These are phyloP conservation scores for Drosophila austrosaltans DNA, from an alignment of 2,888 invertebrate genomes.

Conservation along the genomic window DNA sequence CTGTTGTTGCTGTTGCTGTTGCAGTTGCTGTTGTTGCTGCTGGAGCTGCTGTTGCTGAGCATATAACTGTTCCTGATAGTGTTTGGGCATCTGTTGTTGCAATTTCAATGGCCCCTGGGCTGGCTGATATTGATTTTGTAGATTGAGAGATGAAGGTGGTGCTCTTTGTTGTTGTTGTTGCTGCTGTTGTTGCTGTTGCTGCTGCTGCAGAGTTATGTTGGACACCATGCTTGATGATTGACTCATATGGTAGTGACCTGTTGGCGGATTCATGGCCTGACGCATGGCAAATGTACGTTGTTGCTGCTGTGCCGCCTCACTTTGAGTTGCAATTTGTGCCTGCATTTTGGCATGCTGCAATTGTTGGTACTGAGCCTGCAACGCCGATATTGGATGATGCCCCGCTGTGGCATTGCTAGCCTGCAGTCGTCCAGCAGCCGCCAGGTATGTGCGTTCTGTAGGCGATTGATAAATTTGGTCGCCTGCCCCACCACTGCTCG, in stretches of 20 bases:
- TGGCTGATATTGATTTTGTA: slow-evolving; percentile 83
- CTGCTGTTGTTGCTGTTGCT: slow-evolving; percentile 57
- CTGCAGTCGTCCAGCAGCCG: slow-evolving; percentile 77
- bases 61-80: slow-evolving; percentile 72
- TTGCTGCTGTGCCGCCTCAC: slow-evolving; percentile 87
- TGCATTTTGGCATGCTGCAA: slow-evolving; percentile 87
- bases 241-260: slow-evolving; percentile 83
- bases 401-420: slow-evolving; percentile 67
- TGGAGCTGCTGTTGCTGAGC: slow-evolving; percentile 66
- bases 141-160: slow-evolving; percentile 82
- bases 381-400: slow-evolving; percentile 78
- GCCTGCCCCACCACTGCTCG: slow-evolving; percentile 74
- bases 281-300: slow-evolving; percentile 87
- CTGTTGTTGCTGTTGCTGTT: slow-evolving; percentile 81
- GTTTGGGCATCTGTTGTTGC: slow-evolving; percentile 66
- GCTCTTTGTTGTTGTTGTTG: slow-evolving; percentile 68
- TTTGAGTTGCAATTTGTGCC: slow-evolving; percentile 87
- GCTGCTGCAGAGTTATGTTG: slow-evolving; percentile 73
- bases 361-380: slow-evolving; percentile 87
- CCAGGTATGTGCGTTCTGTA: slow-evolving; percentile 86
- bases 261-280: slow-evolving; percentile 86
- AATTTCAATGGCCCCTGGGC: slow-evolving; percentile 81
- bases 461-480: slow-evolving; percentile 83
- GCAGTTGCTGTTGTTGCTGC: slow-evolving; percentile 66
- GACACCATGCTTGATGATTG: slow-evolving; percentile 81